These are phyloP conservation scores for Buceros bicornis DNA, from an alignment of 2,797 vertebrate species.

Conservation along the genomic window DNA sequence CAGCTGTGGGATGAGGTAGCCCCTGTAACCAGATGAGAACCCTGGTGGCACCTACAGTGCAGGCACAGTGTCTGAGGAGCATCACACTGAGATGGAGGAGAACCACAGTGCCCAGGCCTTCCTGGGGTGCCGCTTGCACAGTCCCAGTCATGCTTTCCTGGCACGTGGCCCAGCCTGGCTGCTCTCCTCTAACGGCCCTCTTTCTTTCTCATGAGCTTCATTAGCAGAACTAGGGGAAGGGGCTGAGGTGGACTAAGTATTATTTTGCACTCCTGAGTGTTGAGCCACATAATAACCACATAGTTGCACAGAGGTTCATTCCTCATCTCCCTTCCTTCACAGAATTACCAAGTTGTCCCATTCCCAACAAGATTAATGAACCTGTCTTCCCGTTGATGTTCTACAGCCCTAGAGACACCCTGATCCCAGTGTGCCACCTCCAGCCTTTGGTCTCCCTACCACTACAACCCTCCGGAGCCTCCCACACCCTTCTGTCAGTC, in stretches of 20 bases:
- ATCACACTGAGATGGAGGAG: background rate
- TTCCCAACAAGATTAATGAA: background rate
- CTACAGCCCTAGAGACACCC: background rate
- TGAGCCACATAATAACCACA: background rate
- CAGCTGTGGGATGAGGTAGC: background rate
- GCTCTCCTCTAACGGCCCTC: no score
- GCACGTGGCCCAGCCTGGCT: background rate
- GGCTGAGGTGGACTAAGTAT: background rate
- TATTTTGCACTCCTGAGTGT: background rate
- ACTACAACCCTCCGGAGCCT: background rate
- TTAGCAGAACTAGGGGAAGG: background rate
- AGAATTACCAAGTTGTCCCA: background rate
- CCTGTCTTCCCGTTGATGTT: background rate
- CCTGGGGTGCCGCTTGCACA: background rate
- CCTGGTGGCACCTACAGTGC: fast-evolving
- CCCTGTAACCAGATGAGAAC: background rate
- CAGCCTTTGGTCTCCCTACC: background rate
- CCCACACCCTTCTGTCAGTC: background rate
- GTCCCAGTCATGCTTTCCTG: no score
- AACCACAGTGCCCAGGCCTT: background rate
- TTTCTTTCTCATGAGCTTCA: background rate
- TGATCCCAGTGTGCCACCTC: background rate
- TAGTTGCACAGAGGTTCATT: background rate
- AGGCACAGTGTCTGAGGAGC: fast-evolving
- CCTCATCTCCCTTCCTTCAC: background rate